A percentile compares a stretch with the other conserved stretches of the same genome.
Evolutionary conservation across 2,888 invertebrate genomes (phyloP).

Genomic region (Lasius platythorax): DNA sequence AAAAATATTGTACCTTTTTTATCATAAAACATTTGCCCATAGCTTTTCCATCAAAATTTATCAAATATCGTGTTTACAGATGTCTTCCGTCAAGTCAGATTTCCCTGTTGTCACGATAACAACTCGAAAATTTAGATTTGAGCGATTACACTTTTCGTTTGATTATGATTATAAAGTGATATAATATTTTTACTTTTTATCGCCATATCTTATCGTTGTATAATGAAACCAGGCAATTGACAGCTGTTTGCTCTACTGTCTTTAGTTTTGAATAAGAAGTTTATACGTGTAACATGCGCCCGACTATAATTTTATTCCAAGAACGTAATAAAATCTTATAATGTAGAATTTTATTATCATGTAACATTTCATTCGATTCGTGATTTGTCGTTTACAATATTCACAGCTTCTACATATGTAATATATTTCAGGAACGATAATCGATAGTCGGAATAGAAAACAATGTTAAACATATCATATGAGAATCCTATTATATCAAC

Average conservation of each 20-base stretch:
- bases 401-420: neutral
- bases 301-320: neutral
- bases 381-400: neutral
- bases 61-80: neutral
- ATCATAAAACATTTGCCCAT: neutral
- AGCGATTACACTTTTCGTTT: constrained; percentile 32
- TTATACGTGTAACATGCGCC: neutral
- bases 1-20: neutral
- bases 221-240: constrained; percentile 18
- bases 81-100: neutral
- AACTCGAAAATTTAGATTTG: constrained; percentile 31
- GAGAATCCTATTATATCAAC: constrained; percentile 64
- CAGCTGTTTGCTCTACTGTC: neutral
- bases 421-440: constrained; percentile 16
- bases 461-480: constrained; percentile 44
- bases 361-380: neutral
- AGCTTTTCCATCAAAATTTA: neutral
- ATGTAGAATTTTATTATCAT: constrained; percentile 1
- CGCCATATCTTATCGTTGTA: constrained; percentile 36
- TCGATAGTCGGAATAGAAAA: constrained; percentile 37
- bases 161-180: constrained; percentile 27
- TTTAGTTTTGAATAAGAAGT: constrained; percentile 2
- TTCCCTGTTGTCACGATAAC: constrained; percentile 38
- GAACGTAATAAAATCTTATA: neutral
- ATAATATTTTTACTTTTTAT: constrained; percentile 33